Evolutionary conservation across 1,140 invertebrate species (phyloP).

Genomic region (Papilio glaucus): DNA sequence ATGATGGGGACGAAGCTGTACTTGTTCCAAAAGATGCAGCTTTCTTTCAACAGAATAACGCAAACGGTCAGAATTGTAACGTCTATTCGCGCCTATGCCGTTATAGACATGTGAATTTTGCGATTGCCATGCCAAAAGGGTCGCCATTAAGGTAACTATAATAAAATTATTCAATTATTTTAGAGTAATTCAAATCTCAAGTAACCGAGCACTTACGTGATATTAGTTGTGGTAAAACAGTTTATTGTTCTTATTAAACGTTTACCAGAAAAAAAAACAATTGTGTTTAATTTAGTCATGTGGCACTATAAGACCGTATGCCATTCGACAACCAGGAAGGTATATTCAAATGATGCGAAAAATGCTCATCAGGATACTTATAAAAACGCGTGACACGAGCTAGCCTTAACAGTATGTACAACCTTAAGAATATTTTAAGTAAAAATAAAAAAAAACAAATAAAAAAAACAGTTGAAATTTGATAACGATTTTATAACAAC

Average conservation of each 20-base stretch:
- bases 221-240: no score
- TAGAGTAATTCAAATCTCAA: no score
- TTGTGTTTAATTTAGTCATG: no score
- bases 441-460: constrained; percentile 34
- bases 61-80: constrained; percentile 87
- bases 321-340: no score
- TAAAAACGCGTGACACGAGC: no score
- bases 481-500: not conserved
- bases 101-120: constrained; percentile 97
- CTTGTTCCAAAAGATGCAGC: constrained; percentile 34
- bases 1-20: constrained; percentile 46
- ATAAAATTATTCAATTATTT: constrained; percentile 81
- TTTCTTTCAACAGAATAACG: not conserved
- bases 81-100: constrained; percentile 97
- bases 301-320: no score
- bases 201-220: no score
- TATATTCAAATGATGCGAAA: no score
- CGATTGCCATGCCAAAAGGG: constrained; percentile 94
- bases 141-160: constrained; percentile 91
- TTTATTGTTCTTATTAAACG: no score
- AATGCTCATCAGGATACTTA: no score
- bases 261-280: no score
- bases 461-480: not conserved
- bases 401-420: no score
- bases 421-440: constrained; percentile 38